These are phyloP conservation scores for Lasius fuliginosus DNA, from an alignment of 2,888 invertebrate genomes.

Conservation along the genomic window DNA sequence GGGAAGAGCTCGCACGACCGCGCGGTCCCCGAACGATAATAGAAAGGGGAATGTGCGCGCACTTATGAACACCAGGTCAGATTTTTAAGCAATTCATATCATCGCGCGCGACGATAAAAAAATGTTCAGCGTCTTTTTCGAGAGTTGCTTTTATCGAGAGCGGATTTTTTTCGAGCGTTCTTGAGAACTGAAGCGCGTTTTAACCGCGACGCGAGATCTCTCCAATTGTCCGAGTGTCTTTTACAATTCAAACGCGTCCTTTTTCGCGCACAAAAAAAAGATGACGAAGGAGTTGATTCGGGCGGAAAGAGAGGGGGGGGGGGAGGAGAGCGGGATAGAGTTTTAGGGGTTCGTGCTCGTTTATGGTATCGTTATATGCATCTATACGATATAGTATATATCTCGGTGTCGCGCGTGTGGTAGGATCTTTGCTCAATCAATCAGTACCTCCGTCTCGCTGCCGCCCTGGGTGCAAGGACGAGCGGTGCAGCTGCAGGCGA, in stretches of 20 bases:
- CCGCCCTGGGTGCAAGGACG: slow-evolving; percentile 91
- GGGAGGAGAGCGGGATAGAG: too few species aligned
- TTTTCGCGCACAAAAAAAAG: neutral
- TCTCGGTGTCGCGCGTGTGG: slow-evolving; percentile 14
- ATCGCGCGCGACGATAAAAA: neutral
- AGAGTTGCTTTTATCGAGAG: neutral
- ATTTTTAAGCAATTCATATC: slow-evolving; percentile 12
- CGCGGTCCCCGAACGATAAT: slow-evolving; percentile 7
- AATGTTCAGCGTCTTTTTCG: neutral
- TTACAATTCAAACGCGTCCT: neutral
- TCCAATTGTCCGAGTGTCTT: neutral
- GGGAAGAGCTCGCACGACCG: neutral
- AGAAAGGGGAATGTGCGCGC: neutral
- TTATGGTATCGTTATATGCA: slow-evolving; percentile 13
- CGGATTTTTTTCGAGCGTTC: neutral
- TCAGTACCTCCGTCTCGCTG: slow-evolving; percentile 91
- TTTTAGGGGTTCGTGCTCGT: slow-evolving; percentile 31
- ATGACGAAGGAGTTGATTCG: neutral
- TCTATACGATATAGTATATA: slow-evolving; percentile 2
- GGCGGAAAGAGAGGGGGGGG: neutral
- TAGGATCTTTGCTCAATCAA: slow-evolving; percentile 50
- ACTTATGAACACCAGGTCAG: neutral
- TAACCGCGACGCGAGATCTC: neutral
- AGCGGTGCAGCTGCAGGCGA: slow-evolving; percentile 89
- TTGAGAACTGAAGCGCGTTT: slow-evolving; percentile 6